Evolutionary conservation across 2,113 vertebrate genomes (phyloP).

Genomic region (Coregonus clupeaformis): DNA sequence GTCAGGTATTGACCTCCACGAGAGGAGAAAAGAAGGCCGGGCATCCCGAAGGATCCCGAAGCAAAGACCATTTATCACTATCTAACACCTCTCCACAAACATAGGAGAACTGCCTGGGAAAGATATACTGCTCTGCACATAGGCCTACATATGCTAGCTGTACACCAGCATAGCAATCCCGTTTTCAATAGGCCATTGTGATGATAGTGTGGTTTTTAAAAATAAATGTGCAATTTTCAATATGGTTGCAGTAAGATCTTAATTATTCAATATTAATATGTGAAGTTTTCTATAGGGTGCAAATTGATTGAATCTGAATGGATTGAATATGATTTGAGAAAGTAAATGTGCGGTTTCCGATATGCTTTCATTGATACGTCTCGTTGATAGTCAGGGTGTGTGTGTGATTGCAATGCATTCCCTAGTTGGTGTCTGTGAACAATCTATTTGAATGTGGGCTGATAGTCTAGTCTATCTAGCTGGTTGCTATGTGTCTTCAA

Average conservation of each 20-base stretch:
- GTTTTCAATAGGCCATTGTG: background rate
- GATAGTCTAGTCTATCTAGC: slow-evolving; percentile 34
- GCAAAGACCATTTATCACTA: slow-evolving; percentile 29
- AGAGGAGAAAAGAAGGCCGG: slow-evolving; percentile 20
- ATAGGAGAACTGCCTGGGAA: background rate
- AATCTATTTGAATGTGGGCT: too few relatives aligned
- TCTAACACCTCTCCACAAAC: background rate
- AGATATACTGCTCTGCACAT: background rate
- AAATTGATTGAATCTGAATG: background rate
- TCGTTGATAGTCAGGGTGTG: too few relatives aligned
- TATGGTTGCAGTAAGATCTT: too few relatives aligned
- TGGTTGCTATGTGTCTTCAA: slow-evolving; percentile 35
- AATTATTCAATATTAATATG: too few relatives aligned
- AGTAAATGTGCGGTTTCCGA: background rate
- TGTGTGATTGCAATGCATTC: slow-evolving; percentile 17
- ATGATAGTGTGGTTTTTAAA: too few relatives aligned
- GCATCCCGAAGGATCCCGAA: slow-evolving; percentile 11
- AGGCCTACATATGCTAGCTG: background rate
- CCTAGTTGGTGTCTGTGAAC: slow-evolving; percentile 3
- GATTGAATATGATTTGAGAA: background rate
- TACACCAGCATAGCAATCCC: background rate
- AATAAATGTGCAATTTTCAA: too few relatives aligned
- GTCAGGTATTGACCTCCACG: too few relatives aligned
- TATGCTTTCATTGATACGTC: slow-evolving; percentile 21
- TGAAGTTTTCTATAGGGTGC: too few relatives aligned